Percentiles rank a stretch among this genome's conserved stretches.
These are phyloP conservation scores for Hippopotamyrus pictus DNA, from an alignment of 2,797 vertebrate genomes.

Conservation along the genomic window DNA sequence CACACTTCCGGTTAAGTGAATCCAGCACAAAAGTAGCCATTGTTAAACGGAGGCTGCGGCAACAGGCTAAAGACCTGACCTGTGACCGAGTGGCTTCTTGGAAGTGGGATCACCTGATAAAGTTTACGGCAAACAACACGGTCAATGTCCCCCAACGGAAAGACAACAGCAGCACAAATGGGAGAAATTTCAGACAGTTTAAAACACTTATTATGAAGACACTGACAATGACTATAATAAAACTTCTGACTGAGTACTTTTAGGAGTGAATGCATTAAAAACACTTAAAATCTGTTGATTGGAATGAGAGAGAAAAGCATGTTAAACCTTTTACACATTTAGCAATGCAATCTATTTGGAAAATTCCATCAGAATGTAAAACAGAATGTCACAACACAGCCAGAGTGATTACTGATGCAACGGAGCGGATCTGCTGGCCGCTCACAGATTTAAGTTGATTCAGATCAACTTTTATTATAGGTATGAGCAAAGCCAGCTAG, in stretches of 20 bases:
- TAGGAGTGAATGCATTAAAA: not conserved
- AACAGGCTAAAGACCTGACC: slow-evolving; percentile 22
- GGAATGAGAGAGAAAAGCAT: not conserved
- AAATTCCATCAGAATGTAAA: not conserved
- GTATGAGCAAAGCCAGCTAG: not conserved
- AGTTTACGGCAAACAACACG: slow-evolving; percentile 12
- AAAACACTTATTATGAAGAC: not conserved
- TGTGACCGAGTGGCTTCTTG: slow-evolving; percentile 19
- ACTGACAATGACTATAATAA: not conserved
- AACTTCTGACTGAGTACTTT: not conserved
- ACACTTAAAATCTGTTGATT: not conserved
- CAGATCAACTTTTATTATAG: not conserved
- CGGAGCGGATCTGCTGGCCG: not conserved
- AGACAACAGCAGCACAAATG: not conserved
- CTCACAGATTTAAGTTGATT: not conserved
- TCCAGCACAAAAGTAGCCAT: not conserved
- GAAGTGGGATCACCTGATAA: slow-evolving; percentile 37
- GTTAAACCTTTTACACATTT: not conserved
- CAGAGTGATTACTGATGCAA: not conserved
- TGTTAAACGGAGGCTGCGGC: slow-evolving; percentile 17
- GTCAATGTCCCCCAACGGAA: slow-evolving; percentile 12
- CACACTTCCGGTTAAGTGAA: not conserved
- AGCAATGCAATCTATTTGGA: not conserved
- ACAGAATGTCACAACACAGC: not conserved
- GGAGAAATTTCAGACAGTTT: not conserved